Base-by-base conservation (phyloP, 1,140 invertebrate genomes). In the Aporrectodea caliginosa region DNA sequence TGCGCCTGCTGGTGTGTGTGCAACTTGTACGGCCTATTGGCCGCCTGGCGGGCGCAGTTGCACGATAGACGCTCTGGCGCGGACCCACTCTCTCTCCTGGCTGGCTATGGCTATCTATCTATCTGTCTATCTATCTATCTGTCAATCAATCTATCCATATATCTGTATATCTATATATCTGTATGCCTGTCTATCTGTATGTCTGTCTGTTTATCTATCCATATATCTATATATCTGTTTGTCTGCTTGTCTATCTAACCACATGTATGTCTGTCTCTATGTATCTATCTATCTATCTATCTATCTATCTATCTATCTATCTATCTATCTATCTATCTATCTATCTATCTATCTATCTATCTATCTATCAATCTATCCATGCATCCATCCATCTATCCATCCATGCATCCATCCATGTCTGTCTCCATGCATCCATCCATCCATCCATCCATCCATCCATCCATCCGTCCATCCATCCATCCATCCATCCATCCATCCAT, bases 401-500 rank as follows among this genome's bases (percentile, higher is more conserved):
- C 14, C 27, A 68, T 68, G 58, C 27, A 68, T 68, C 14, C 27
- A 68, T 68, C 14, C 58, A 68, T 68, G 58, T 68, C 14, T 68
- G 58, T 68, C 14, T 73, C 31, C 31, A 73, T 12, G 27, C 31
- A 73, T 73, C 31, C 31, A 73, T 16, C 27, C 31, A 73, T 29
- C 31, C 31, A 73, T 1, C 72, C 16, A n/a, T n/a, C n/a, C n/a
- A n/a, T n/a, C n/a, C n/a, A n/a, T n/a, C n/a, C n/a, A n/a, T n/a
- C n/a, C n/a, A n/a, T n/a, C n/a, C n/a, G n/a, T n/a, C n/a, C n/a
- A n/a, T n/a, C n/a, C n/a, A n/a, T n/a, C n/a, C n/a, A 73, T 29
- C 31, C 12, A 73, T 73, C 72, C 72, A 73, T 73, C 72, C 72
- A 73, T 73, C 72, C 72, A 12, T 73, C 6, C 6, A n/a, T 32